These are phyloP conservation scores for Cotesia glomerata DNA, from an alignment of 1,140 invertebrate species.

Conservation along the genomic window DNA sequence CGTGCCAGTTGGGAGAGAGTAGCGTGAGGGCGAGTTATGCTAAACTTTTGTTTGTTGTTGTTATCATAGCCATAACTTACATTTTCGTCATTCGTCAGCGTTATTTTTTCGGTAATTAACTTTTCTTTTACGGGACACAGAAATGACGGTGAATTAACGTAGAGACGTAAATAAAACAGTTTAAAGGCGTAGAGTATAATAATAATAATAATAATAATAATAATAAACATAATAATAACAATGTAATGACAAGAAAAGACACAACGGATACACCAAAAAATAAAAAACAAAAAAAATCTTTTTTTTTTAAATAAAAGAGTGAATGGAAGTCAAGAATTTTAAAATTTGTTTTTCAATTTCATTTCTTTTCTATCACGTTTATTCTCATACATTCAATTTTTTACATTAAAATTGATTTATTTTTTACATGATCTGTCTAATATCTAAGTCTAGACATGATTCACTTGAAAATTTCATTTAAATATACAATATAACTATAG, in stretches of 20 bases:
- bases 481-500: background rate
- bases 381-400: conserved; percentile 49
- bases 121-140: conserved; percentile 44
- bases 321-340: background rate
- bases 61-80: conserved; percentile 56
- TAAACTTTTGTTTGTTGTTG: conserved; percentile 42
- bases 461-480: background rate
- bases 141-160: conserved; percentile 26
- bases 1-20: conserved; percentile 63
- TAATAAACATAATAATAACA: background rate
- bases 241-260: background rate
- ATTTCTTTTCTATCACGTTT: conserved; percentile 45
- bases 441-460: conserved; percentile 17
- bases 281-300: no score
- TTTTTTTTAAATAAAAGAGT: background rate
- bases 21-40: conserved; percentile 57
- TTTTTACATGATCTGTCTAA: conserved; percentile 35
- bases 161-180: conserved; percentile 11
- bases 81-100: conserved; percentile 45
- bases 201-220: conserved; percentile 12
- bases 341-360: conserved; percentile 35
- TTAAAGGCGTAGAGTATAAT: conserved; percentile 7
- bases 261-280: background rate
- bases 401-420: conserved; percentile 47
- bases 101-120: conserved; percentile 37